Base-by-base conservation (phyloP, 30 jellyfish, hydroid and myxozoan genomes). In the Sanderia malayensis region DNA sequence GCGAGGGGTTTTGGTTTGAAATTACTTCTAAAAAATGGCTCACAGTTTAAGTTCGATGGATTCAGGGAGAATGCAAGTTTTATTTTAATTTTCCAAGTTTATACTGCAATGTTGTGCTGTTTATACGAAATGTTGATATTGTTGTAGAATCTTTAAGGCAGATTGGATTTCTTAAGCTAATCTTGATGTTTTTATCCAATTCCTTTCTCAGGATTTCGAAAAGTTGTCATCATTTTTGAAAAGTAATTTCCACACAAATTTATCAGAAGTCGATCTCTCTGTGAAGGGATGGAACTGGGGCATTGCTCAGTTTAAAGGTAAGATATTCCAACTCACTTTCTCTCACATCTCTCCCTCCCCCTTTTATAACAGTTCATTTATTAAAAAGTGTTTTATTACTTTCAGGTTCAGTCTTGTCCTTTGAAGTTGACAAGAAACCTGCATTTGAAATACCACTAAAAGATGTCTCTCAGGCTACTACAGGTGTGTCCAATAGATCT, bases 271-370 rank as follows among this genome's bases (percentile, higher is more conserved):
- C 1, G 98, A 91, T 4, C 72, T 91, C 8, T 76, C 95, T 9
- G 96, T 91, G 0, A 83, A 84, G 46, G 98, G 98, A 28, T 83
- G 96, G 98, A 91, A 91, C 62, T 85, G 96, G 98, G 98, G 98
- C 9, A 49, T 60, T 0, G 83, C 96, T 7, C 72, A 73, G 32
- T 85, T 83, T 45, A 67, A 74, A 34, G 98, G 98, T 84, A 10
- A 7, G 89, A 81, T 1, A 20, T n/a, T n/a, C n/a, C n/a, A n/a
- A n/a, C n/a, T n/a, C n/a, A n/a, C n/a, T n/a, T n/a, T n/a, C n/a
- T n/a, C n/a, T n/a, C n/a, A n/a, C n/a, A n/a, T n/a, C n/a, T n/a
- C n/a, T n/a, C n/a, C n/a, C n/a, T n/a, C n/a, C n/a, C n/a, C n/a
- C n/a, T n/a, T n/a, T n/a, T n/a, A n/a, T n/a, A n/a, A n/a, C n/a